Base-by-base conservation (phyloP, 2,113 vertebrate species). In the Poeciliopsis occidentalis region DNA sequence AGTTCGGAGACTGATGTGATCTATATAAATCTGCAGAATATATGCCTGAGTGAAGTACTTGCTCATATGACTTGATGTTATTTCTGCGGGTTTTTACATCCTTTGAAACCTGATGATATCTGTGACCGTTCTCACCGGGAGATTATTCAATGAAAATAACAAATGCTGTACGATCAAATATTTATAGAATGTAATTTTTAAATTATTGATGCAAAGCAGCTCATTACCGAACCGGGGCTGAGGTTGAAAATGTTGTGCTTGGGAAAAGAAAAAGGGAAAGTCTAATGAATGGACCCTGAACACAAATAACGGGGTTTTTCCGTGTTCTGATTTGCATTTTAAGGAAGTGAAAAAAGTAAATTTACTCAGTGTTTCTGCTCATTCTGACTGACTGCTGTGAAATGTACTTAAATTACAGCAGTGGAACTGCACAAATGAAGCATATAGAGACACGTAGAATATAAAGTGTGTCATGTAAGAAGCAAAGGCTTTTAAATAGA, bases 1-100 rank as follows among this genome's bases (percentile, higher is more conserved):
- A 72, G 67, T 78, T 75, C 31, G 69, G 73, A 73, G 63, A 75
- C n/a, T 32, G 63, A 60, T 79, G 8, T 10, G n/a, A 57, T 6
- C 17, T 19, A 47, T 17, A 47, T 4, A 5, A 47, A 47, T 19
- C 44, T 47, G 44, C 13, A 47, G 13, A 47, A 47, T 47, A 19
- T 47, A 17, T 31, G 27, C 31, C 19, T 67, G 1, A 64, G 60
- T 67, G 24, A 71, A 13, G 27, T 12, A 24, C 19, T 1, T 12
- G 34, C 10, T 37, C 34, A 11, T 37, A 37, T 37, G 11, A 37
- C 11, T 12, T 37, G 19, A 17, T 7, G 6, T 19, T 4, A 57
- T 57, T 54, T 57, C 51, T 57, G 24, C 10, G n/a, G 0, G 22
- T 29, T n/a, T 24, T 57, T n/a, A 8, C 51, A 2, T 57, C 24